phyloP scores from a whole-genome alignment of 2,113 vertebrate genomes.

The Dasyprocta punctata region DNA sequence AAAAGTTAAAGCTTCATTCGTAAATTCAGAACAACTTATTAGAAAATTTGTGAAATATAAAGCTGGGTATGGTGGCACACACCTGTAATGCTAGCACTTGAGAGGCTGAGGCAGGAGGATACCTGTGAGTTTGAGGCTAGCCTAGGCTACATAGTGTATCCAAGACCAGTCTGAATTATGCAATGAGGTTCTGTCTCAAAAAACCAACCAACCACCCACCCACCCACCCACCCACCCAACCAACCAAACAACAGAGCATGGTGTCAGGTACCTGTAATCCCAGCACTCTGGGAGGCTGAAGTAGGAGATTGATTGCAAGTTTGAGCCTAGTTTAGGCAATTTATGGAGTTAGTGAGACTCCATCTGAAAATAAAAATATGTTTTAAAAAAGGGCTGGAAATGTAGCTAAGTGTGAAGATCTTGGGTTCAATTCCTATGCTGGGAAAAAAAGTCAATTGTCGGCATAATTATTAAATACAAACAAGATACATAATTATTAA shows the following conservation, averaged over 20 bases:
- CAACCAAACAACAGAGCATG: background rate
- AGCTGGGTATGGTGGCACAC: background rate
- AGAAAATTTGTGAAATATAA: background rate
- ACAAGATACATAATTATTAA: background rate
- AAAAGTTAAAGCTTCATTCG: background rate
- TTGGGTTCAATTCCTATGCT: background rate
- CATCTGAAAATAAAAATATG: background rate
- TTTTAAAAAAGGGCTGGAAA: background rate
- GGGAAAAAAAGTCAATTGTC: background rate
- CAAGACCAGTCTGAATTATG: background rate
- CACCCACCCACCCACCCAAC: background rate
- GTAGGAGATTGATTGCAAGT: background rate
- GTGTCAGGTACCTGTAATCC: background rate
- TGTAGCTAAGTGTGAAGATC: background rate
- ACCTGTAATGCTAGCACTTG: background rate
- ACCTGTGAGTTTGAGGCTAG: background rate
- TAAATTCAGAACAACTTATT: conserved; percentile 25
- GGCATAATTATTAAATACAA: background rate
- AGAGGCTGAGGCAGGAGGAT: background rate
- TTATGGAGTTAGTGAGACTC: background rate
- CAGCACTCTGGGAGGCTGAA: background rate
- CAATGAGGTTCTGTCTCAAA: background rate
- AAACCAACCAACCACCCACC: background rate
- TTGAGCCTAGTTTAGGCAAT: background rate
- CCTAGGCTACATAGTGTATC: background rate